These are phyloP conservation scores for Drosophila obscura DNA, from an alignment of 1,140 invertebrate genomes.

Conservation along the genomic window DNA sequence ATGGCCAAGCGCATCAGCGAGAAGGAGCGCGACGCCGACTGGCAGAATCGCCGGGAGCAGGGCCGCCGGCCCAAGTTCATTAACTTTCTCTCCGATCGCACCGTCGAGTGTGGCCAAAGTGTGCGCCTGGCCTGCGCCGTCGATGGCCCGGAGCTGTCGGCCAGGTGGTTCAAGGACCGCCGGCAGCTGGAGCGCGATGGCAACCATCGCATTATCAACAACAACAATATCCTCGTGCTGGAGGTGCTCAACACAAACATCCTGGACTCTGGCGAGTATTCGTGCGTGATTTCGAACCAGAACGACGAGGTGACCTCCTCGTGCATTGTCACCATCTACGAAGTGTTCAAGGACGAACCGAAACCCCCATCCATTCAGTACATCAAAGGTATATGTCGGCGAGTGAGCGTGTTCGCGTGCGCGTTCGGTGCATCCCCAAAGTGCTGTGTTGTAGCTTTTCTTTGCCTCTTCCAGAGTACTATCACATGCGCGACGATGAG, in stretches of 20 bases:
- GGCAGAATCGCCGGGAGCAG: slow-evolving; percentile 76
- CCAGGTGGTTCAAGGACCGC: slow-evolving; percentile 94
- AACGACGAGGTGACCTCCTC: slow-evolving; percentile 89
- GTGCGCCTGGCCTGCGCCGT: slow-evolving; percentile 94
- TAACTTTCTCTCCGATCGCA: slow-evolving; percentile 90
- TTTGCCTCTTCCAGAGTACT: slow-evolving; percentile 74
- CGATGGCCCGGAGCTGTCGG: slow-evolving; percentile 90
- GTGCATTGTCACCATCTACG: slow-evolving; percentile 85
- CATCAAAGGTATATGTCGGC: slow-evolving; percentile 74
- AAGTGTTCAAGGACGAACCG: slow-evolving; percentile 83
- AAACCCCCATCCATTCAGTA: slow-evolving; percentile 80
- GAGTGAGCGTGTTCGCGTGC: background rate
- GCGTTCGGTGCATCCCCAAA: background rate
- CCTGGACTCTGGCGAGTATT: slow-evolving; percentile 89
- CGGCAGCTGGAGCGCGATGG: slow-evolving; percentile 85
- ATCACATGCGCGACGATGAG: slow-evolving; percentile 82
- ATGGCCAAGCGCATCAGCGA: slow-evolving; percentile 71
- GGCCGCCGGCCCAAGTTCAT: slow-evolving; percentile 77
- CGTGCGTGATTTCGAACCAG: slow-evolving; percentile 89
- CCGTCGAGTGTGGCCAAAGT: slow-evolving; percentile 89
- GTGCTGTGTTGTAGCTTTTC: background rate
- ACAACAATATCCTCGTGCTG: slow-evolving; percentile 90
- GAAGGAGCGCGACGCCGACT: slow-evolving; percentile 82
- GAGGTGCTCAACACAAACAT: slow-evolving; percentile 88
- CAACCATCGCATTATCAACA: slow-evolving; percentile 86